A percentile compares a stretch with the other conserved stretches of the same genome.
These are phyloP conservation scores for Iguana delicatissima DNA, from an alignment of 2,797 vertebrate genomes.

Conservation along the genomic window DNA sequence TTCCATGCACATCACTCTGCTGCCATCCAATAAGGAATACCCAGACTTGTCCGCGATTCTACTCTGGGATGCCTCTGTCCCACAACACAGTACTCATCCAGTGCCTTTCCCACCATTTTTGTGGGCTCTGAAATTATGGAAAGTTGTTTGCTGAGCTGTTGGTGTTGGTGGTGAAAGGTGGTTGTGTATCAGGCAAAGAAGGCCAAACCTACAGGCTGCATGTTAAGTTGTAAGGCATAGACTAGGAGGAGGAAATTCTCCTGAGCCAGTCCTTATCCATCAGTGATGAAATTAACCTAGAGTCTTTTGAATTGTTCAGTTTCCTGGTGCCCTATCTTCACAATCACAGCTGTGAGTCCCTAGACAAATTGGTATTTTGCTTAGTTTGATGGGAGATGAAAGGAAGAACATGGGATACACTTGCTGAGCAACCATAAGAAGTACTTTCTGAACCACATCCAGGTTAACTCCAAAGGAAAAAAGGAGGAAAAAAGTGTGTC, in stretches of 20 bases:
- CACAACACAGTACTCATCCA: not conserved
- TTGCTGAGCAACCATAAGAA: slow-evolving; percentile 3
- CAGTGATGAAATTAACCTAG: not conserved
- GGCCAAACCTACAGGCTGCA: slow-evolving; percentile 4
- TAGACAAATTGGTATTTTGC: not conserved
- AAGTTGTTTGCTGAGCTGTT: not conserved
- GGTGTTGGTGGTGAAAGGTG: not conserved
- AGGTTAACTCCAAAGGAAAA: slow-evolving; percentile 8
- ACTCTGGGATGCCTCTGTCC: not conserved
- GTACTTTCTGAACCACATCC: not conserved
- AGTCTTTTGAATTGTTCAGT: not conserved
- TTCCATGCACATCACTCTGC: not conserved
- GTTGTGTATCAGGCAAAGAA: not conserved
- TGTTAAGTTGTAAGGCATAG: not conserved
- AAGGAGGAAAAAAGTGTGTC: not conserved
- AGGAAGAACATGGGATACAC: not conserved
- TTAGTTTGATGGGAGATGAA: not conserved
- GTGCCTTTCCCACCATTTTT: slow-evolving; percentile 36
- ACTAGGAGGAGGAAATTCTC: not conserved
- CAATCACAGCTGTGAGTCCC: not conserved
- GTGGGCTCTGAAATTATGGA: slow-evolving; percentile 6
- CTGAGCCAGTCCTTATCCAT: not conserved
- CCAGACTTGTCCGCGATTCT: not conserved
- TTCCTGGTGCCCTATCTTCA: not conserved
- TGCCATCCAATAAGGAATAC: slow-evolving; percentile 3